Conservation (phyloP, 2,797 vertebrate genomes). For the Ibycter americanus region DNA sequence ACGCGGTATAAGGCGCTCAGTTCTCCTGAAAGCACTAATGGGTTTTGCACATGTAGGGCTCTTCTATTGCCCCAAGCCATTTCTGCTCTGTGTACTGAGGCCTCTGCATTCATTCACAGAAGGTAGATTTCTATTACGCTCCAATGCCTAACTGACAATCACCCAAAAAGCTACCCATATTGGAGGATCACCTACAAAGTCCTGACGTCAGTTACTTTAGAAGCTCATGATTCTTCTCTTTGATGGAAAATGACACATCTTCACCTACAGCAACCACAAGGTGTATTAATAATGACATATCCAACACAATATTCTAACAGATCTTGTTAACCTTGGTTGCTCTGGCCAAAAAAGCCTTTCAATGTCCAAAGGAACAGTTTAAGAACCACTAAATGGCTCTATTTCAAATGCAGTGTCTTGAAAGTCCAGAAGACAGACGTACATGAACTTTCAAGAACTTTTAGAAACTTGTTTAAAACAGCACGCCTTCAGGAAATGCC, state of each 20-base stretch:
- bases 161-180: background rate
- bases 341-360: background rate
- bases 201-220: background rate
- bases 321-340: background rate
- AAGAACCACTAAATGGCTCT: background rate
- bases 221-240: background rate
- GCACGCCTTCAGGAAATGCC: background rate
- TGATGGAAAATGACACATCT: background rate
- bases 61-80: background rate
- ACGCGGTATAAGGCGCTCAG: background rate
- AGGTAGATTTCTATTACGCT: background rate
- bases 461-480: background rate
- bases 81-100: background rate
- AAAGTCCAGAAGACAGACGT: background rate
- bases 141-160: background rate
- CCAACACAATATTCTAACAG: background rate
- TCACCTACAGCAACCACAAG: background rate
- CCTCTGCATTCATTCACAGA: background rate
- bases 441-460: background rate
- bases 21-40: background rate
- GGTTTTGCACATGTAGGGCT: background rate
- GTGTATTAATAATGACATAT: slow-evolving; percentile 12
- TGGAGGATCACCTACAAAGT: background rate
- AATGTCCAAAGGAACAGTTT: background rate
- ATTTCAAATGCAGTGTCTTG: background rate